Evolutionary conservation across 2,797 vertebrate species (phyloP).

Genomic region (Xiphophorus birchmanni): DNA sequence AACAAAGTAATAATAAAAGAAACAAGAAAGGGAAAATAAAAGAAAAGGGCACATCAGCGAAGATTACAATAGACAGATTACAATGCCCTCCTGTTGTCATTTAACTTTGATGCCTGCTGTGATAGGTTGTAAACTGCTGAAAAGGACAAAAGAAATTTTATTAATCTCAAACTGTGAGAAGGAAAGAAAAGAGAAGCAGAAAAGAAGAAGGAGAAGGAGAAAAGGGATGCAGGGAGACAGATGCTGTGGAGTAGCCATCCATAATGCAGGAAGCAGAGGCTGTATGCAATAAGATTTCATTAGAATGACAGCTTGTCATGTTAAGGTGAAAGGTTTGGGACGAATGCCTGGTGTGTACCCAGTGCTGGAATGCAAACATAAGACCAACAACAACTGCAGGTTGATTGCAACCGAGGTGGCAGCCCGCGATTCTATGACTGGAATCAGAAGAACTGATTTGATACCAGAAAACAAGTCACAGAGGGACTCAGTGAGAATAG

Average conservation of each 20-base stretch:
- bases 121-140: slow-evolving; percentile 46
- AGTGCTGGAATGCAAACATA: slow-evolving; percentile 35
- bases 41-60: slow-evolving; percentile 37
- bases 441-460: slow-evolving; percentile 24
- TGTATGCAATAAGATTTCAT: slow-evolving; percentile 58
- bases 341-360: slow-evolving; percentile 24
- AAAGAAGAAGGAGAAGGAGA: slow-evolving; percentile 20
- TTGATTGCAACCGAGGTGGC: slow-evolving; percentile 5
- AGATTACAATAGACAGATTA: slow-evolving; percentile 50
- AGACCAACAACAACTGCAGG: slow-evolving; percentile 34
- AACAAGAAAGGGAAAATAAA: slow-evolving; percentile 15
- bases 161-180: slow-evolving; percentile 47
- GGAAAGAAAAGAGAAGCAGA: neutral
- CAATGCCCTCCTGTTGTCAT: slow-evolving; percentile 42
- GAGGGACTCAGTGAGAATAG: slow-evolving; percentile 15
- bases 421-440: slow-evolving; percentile 16
- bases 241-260: slow-evolving; percentile 60
- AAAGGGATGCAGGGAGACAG: slow-evolving; percentile 49
- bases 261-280: slow-evolving; percentile 67
- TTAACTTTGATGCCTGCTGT: slow-evolving; percentile 48
- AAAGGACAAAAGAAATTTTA: slow-evolving; percentile 47
- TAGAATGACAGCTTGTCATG: slow-evolving; percentile 68
- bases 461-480: slow-evolving; percentile 30
- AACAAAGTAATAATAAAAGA: slow-evolving; percentile 5
- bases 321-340: slow-evolving; percentile 52